These are phyloP conservation scores for Pachymerium ferrugineum DNA, from an alignment of 2,888 invertebrate species.

Conservation along the genomic window DNA sequence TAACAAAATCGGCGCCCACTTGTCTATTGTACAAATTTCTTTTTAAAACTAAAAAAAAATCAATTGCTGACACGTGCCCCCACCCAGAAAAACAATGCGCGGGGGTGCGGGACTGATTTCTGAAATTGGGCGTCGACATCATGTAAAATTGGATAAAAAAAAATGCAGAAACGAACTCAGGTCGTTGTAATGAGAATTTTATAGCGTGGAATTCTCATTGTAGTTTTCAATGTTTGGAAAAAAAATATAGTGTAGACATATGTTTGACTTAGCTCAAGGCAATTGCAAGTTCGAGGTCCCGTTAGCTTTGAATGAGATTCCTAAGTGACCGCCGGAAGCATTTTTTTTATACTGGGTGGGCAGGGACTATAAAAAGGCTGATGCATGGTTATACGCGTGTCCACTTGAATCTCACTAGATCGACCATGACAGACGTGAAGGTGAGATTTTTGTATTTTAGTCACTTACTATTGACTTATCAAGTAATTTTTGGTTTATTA, in stretches of 20 bases:
- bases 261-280: not conserved
- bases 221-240: no score
- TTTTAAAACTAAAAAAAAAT: no score
- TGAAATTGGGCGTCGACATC: not conserved
- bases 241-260: no score
- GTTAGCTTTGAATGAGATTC: constrained; percentile 8
- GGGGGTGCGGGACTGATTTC: not conserved
- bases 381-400: not conserved
- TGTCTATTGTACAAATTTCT: no score
- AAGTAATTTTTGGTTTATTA: not conserved
- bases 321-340: constrained; percentile 13
- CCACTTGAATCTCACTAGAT: not conserved
- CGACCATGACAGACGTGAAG: not conserved
- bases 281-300: constrained; percentile 9
- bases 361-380: not conserved
- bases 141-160: not conserved
- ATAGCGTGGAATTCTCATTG: no score
- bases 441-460: not conserved
- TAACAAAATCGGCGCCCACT: no score
- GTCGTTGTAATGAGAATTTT: no score
- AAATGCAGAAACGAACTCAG: not conserved
- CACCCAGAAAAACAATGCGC: not conserved
- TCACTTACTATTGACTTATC: not conserved
- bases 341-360: not conserved
- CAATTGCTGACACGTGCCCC: not conserved